phyloP scores from a whole-genome alignment of 2,113 vertebrate genomes.

The Pionites leucogaster region DNA sequence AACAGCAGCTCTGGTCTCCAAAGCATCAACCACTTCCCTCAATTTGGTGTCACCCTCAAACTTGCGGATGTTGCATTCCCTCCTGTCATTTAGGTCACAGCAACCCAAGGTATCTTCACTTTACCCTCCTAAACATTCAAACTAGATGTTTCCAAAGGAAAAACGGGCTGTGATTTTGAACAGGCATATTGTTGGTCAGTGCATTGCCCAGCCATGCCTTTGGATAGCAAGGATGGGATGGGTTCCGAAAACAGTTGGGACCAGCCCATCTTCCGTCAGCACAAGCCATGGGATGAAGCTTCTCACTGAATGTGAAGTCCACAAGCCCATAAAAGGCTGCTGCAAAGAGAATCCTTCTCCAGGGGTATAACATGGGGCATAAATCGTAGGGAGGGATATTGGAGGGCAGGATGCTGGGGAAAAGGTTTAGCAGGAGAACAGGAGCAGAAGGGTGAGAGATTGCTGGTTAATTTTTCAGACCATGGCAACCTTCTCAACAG shows the following conservation, averaged over 20 bases:
- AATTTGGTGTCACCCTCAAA: background rate
- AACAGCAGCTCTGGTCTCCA: background rate
- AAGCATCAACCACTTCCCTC: background rate
- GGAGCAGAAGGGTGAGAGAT: background rate
- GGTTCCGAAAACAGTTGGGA: background rate
- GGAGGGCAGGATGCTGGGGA: background rate
- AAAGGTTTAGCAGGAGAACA: background rate
- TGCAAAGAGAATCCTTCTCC: background rate
- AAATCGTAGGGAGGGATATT: background rate
- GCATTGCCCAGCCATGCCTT: background rate
- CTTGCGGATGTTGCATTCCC: background rate
- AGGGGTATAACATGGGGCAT: background rate
- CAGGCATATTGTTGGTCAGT: background rate
- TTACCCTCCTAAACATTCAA: background rate
- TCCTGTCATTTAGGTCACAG: background rate
- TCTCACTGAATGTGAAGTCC: background rate
- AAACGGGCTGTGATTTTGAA: background rate
- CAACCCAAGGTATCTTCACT: background rate
- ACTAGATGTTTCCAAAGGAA: background rate
- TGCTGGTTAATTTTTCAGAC: background rate
- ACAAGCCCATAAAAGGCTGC: background rate
- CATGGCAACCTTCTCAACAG: background rate
- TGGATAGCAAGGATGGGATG: background rate
- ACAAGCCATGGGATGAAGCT: background rate
- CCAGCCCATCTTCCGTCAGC: background rate